Evolutionary conservation across 30 jellyfish, hydroid and myxozoan species (phyloP).

Genomic region (Hydractinia symbiolongicarpus): DNA sequence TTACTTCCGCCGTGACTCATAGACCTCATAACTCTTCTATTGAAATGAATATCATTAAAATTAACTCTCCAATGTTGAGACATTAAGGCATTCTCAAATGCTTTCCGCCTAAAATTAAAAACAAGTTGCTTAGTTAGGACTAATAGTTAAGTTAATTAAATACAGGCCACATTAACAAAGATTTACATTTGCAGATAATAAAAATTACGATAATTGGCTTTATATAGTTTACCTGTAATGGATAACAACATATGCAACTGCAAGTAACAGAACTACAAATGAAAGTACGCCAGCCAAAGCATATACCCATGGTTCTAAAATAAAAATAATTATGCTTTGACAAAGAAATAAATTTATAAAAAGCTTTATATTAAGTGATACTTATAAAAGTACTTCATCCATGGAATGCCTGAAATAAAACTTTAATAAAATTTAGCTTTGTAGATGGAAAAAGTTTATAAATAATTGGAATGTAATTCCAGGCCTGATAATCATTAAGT

Average conservation of each 20-base stretch:
- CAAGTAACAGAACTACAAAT: constrained; percentile 25
- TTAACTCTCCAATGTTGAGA: constrained; percentile 79
- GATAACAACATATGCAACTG: constrained; percentile 10
- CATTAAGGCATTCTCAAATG: constrained; percentile 53
- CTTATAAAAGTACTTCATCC: not conserved
- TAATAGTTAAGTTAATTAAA: no score
- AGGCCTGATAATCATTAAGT: not conserved
- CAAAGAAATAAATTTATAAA: not conserved
- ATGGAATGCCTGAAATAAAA: not conserved
- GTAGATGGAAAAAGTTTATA: not conserved
- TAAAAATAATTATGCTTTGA: not conserved
- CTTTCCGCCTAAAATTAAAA: constrained; percentile 34
- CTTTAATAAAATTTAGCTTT: not conserved
- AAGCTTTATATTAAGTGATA: not conserved
- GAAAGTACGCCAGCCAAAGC: constrained; percentile 41
- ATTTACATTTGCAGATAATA: no score
- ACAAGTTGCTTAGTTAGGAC: no score
- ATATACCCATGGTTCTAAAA: constrained; percentile 45
- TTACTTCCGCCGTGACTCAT: constrained; percentile 35
- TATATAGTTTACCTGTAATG: constrained; percentile 42
- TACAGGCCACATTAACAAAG: no score
- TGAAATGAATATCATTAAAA: constrained; percentile 49
- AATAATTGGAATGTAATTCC: not conserved
- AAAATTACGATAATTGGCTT: no score
- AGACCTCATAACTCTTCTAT: constrained; percentile 17